Evolutionary conservation across 92 coral and sea anemone genomes (phyloP), one percentile per base, ranked within the genome.

Genomic region (Epizoanthus ramosus): DNA sequence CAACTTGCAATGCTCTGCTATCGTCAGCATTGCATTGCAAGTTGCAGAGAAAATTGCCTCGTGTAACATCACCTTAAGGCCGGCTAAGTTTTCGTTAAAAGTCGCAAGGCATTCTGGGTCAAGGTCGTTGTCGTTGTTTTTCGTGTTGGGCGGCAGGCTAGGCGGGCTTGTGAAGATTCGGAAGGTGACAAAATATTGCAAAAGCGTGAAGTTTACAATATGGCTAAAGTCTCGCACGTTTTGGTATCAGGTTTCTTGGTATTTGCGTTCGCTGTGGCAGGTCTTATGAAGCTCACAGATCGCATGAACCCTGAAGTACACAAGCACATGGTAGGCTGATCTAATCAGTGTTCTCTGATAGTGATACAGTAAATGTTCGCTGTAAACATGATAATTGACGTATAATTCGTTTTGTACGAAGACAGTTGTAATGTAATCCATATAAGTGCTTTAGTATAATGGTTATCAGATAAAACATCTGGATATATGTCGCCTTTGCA

Each of bases 211-310:
- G 21, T 19, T 37, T 77, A 13, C 19, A 13, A 13, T 15, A 77
- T 77, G 82, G 71, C 82, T 7, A 61, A 61, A n/a, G 71, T 61
- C 9, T 77, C 82, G 43, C 71, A 77, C 37, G 82, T 77, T 60
- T 67, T 82, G 56, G 73, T 89, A 28, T 64, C 88, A 23, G 86
- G 77, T 31, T 79, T 91, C 47, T 81, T 93, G 52, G 89, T 93
- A 9, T 79, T 93, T 73, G 85, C 89, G 21, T 93, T 93, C 63
- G 84, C 74, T 14, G 69, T 77, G 9, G 79, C 89, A 7, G 97
- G 94, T 9, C 73, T 88, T 66, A 68, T 88, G 57, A 93, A 93
- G 75, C 79, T 93, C 58, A 93, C 97, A 6, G 84, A 80, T 67
- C 85, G 85, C 43, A 45, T 91, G 1, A 79, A 87, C 52, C 91